phyloP scores from a whole-genome alignment of 2,113 vertebrate genomes.

The Lepus timidus region DNA sequence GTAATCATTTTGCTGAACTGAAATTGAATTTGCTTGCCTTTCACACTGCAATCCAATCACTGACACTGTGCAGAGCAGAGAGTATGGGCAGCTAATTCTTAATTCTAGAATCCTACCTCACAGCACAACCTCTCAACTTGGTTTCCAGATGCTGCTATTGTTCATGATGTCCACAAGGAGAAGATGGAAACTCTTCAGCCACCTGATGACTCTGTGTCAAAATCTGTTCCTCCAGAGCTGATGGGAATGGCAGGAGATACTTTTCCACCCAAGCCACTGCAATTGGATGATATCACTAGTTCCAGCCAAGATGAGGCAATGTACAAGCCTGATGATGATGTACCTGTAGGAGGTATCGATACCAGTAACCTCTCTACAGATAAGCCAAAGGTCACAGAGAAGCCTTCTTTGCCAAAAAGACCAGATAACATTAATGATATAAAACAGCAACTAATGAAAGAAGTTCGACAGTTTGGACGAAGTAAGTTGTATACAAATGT shows the following conservation, averaged over 20 bases:
- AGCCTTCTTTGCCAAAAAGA: constrained; percentile 67
- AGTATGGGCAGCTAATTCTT: no score
- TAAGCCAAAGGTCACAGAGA: constrained; percentile 72
- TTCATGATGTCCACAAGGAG: constrained; percentile 91
- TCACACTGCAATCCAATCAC: no score
- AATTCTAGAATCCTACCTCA: neutral
- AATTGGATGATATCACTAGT: neutral
- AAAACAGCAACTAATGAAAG: constrained; percentile 93
- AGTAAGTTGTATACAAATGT: constrained; percentile 89
- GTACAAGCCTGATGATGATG: constrained; percentile 82
- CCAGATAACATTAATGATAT: constrained; percentile 91
- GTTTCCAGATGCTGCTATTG: constrained; percentile 82
- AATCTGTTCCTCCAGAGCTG: constrained; percentile 52
- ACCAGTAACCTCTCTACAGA: constrained; percentile 82
- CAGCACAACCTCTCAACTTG: neutral
- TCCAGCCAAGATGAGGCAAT: constrained; percentile 85
- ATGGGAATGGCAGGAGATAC: constrained; percentile 74
- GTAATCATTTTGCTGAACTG: neutral
- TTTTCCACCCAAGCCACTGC: constrained; percentile 83
- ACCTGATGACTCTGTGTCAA: constrained; percentile 75
- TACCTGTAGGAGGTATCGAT: constrained; percentile 81
- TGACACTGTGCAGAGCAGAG: no score
- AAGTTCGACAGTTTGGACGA: constrained; percentile 94
- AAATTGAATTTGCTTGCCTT: no score
- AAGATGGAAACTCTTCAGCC: constrained; percentile 81